Conservation (phyloP, 2,797 vertebrate genomes). For the Eremophila alpestris region DNA sequence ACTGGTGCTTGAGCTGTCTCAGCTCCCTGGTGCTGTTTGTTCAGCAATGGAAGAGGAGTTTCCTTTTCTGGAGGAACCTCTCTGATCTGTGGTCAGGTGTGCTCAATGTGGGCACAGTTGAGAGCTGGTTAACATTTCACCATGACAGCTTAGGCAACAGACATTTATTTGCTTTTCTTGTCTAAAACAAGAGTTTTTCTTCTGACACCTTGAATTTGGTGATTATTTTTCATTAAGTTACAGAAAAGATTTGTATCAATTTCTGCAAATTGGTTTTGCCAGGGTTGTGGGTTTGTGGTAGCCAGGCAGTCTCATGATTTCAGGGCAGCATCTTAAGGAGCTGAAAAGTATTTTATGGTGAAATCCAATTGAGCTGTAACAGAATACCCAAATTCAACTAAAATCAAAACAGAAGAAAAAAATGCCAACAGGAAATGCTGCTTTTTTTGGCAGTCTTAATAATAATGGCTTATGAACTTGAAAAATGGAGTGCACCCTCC, state of each 20-base stretch:
- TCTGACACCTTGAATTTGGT: not conserved
- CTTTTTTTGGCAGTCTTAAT: not conserved
- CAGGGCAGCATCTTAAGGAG: not conserved
- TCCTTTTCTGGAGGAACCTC: not conserved
- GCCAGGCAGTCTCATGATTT: not conserved
- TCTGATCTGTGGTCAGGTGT: not conserved
- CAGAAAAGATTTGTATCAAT: not conserved
- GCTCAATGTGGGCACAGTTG: not conserved
- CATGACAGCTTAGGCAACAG: not conserved
- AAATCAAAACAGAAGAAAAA: conserved; percentile 24
- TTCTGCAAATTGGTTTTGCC: not conserved
- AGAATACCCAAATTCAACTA: not conserved
- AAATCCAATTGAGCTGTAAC: not conserved
- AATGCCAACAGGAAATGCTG: not conserved
- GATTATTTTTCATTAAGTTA: not conserved
- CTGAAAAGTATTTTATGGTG: not conserved
- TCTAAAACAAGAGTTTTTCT: not conserved
- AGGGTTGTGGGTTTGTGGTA: not conserved
- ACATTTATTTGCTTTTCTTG: not conserved
- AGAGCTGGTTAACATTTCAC: not conserved
- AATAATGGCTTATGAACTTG: not conserved
- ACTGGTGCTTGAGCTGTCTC: not conserved
- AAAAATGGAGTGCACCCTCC: not conserved
- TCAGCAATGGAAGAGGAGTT: not conserved
- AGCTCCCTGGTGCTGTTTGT: not conserved